Evolutionary conservation across 2,113 vertebrate species (phyloP).

Genomic region (Callipepla squamata): DNA sequence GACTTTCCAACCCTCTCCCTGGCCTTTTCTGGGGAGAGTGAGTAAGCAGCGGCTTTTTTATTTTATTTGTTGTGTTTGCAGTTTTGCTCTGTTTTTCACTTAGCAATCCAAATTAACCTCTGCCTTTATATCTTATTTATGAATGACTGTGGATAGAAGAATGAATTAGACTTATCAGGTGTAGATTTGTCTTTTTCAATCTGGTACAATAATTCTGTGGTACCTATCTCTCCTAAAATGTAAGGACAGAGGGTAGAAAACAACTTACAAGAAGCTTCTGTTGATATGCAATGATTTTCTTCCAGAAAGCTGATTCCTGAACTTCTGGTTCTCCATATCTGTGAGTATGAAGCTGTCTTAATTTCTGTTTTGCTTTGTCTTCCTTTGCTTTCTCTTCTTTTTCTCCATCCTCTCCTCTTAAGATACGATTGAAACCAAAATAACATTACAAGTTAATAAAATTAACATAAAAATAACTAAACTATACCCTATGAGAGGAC

Average conservation of each 20-base stretch:
- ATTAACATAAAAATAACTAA: neutral
- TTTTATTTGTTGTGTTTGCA: neutral
- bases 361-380: slow-evolving; percentile 84
- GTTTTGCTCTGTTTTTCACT: neutral
- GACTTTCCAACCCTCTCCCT: neutral
- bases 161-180: neutral
- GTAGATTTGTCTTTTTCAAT: neutral
- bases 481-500: neutral
- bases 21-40: neutral
- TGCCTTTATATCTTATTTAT: neutral
- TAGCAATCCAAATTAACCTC: neutral
- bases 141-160: neutral
- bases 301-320: slow-evolving; percentile 93
- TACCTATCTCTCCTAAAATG: neutral
- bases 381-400: slow-evolving; percentile 82
- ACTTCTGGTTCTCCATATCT: slow-evolving; percentile 89
- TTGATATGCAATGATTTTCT: slow-evolving; percentile 95
- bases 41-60: neutral
- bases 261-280: slow-evolving; percentile 91
- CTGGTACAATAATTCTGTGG: neutral
- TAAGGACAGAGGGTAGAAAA: neutral
- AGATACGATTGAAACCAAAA: slow-evolving; percentile 10
- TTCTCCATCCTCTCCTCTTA: slow-evolving; percentile 85
- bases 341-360: slow-evolving; percentile 79
- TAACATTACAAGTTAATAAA: neutral